phyloP scores from a whole-genome alignment of 2,888 invertebrate species.

The Ectemnius cavifrons region DNA sequence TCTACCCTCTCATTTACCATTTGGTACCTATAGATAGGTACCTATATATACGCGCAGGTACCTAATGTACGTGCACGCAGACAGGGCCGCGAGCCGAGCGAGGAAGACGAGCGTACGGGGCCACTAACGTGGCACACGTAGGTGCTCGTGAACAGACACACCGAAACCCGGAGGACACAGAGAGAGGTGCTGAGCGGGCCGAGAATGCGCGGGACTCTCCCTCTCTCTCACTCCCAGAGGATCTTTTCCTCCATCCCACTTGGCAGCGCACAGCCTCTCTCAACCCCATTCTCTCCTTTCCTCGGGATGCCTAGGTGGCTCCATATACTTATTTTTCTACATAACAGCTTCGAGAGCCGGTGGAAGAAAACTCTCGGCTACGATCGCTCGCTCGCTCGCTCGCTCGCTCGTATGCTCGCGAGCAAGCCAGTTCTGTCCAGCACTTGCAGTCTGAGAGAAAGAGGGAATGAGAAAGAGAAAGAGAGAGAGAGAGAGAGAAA shows the following conservation, averaged over 20 bases:
- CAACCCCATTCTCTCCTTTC: slow-evolving; percentile 35
- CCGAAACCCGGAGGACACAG: slow-evolving; percentile 27
- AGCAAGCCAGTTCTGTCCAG: not conserved
- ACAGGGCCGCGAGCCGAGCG: slow-evolving; percentile 52
- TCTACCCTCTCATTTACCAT: slow-evolving; percentile 78
- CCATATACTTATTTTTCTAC: slow-evolving; percentile 65
- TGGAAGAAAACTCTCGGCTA: slow-evolving; percentile 28
- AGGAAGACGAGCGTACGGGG: slow-evolving; percentile 50
- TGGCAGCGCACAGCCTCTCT: slow-evolving; percentile 14
- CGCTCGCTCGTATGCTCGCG: slow-evolving; percentile 11
- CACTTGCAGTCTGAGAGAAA: not conserved
- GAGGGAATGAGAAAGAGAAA: slow-evolving; percentile 4
- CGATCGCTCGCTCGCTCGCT: slow-evolving; percentile 42
- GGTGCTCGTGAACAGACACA: slow-evolving; percentile 35
- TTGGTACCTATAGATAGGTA: slow-evolving; percentile 78
- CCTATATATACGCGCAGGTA: slow-evolving; percentile 65
- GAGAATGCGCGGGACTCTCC: slow-evolving; percentile 50
- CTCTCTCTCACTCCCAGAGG: not conserved
- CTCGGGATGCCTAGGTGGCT: slow-evolving; percentile 58
- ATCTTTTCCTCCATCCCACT: not conserved
- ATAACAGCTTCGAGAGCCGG: slow-evolving; percentile 52
- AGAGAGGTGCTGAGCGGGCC: slow-evolving; percentile 57
- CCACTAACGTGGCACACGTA: slow-evolving; percentile 53
- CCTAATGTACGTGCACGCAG: slow-evolving; percentile 62
- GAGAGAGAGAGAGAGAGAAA: not conserved